phyloP scores from a whole-genome alignment of 2,888 invertebrate genomes.

The Caenorhabditis sp. region DNA sequence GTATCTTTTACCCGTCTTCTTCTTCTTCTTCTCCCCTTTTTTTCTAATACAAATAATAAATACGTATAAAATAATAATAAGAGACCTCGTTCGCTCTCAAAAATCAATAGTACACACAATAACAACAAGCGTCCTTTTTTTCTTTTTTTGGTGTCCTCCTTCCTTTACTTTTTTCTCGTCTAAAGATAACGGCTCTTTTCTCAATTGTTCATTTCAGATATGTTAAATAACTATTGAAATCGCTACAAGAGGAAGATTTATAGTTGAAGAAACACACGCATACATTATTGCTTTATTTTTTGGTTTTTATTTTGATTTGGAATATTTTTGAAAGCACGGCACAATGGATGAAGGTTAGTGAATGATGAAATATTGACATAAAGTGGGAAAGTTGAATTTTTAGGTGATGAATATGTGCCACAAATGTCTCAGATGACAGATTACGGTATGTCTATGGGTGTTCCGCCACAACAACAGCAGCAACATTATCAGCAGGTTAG shows the following conservation, averaged over 20 bases:
- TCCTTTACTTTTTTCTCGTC: neutral
- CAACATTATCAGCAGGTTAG: conserved; percentile 15
- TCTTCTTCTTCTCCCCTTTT: neutral
- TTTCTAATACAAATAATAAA: neutral
- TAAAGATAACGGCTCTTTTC: neutral
- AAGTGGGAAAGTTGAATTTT: conserved; percentile 12
- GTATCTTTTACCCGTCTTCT: neutral
- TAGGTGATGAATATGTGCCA: conserved; percentile 67
- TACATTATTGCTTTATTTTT: too few species aligned
- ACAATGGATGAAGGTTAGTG: conserved; percentile 6
- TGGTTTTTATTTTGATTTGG: too few species aligned
- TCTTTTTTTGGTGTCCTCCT: neutral
- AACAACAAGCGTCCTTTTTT: conserved; percentile 1
- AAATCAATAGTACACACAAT: conserved; percentile 1
- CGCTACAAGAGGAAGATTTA: too few species aligned
- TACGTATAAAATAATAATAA: neutral
- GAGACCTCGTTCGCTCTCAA: neutral
- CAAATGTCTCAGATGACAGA: conserved; percentile 65
- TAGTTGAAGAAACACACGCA: too few species aligned
- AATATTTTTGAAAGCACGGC: too few species aligned
- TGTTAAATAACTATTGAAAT: too few species aligned
- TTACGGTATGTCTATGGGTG: conserved; percentile 32
- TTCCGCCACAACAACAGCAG: conserved; percentile 17
- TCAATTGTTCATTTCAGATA: too few species aligned
- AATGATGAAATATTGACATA: too few species aligned